These are phyloP conservation scores for Jordanella pulchra DNA, from an alignment of 2,797 vertebrate genomes.

Conservation along the genomic window DNA sequence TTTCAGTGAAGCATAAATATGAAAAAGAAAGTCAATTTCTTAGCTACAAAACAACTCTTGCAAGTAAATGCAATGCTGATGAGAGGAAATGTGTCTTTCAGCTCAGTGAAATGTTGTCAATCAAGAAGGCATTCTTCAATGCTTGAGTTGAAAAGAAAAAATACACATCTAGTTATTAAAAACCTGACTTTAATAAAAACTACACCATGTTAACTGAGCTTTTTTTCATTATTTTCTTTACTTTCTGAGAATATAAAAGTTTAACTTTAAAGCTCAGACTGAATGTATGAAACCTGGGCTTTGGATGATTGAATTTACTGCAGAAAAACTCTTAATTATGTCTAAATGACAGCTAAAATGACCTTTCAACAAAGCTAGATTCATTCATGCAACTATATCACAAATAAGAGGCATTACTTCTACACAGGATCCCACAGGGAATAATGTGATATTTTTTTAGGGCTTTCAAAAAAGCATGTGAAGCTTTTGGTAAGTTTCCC, in stretches of 20 bases:
- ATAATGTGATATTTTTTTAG: slow-evolving; percentile 56
- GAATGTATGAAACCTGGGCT: slow-evolving; percentile 18
- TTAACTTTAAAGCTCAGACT: not conserved
- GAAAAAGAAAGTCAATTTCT: slow-evolving; percentile 45
- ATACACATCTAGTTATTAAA: not conserved
- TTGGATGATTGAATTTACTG: slow-evolving; percentile 44
- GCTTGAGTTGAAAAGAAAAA: slow-evolving; percentile 3
- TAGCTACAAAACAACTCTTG: slow-evolving; percentile 26
- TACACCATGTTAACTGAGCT: slow-evolving; percentile 10
- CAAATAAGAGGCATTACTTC: slow-evolving; percentile 49
- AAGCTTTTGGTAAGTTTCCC: slow-evolving; percentile 27
- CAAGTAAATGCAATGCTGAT: slow-evolving; percentile 47
- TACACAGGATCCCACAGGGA: slow-evolving; percentile 54
- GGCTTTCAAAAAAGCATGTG: slow-evolving; percentile 46
- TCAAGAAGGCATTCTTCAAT: slow-evolving; percentile 18
- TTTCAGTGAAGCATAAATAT: slow-evolving; percentile 36
- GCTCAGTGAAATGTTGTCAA: slow-evolving; percentile 23
- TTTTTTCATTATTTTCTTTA: not conserved
- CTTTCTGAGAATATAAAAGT: slow-evolving; percentile 4
- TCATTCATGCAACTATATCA: slow-evolving; percentile 59
- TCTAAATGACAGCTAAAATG: slow-evolving; percentile 67
- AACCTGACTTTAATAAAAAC: slow-evolving; percentile 26
- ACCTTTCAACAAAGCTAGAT: slow-evolving; percentile 60
- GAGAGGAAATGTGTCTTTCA: slow-evolving; percentile 38
- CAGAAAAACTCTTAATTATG: slow-evolving; percentile 58